These are phyloP conservation scores for Heliconius cydno DNA, from an alignment of 2,888 invertebrate species.

Conservation along the genomic window DNA sequence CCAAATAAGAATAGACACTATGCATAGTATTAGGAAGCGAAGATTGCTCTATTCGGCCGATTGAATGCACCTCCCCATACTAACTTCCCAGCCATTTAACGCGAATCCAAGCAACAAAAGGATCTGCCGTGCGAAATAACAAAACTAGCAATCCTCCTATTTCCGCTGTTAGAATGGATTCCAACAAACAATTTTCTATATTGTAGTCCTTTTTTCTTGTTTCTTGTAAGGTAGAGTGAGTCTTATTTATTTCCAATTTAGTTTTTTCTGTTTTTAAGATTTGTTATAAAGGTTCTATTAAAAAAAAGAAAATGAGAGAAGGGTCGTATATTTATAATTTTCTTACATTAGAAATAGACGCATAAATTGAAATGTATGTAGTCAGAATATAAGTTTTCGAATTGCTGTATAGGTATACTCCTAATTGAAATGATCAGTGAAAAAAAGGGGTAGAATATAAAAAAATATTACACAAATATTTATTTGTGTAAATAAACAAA, in stretches of 20 bases:
- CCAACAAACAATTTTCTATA: conserved; percentile 31
- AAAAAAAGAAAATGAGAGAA: too few relatives aligned
- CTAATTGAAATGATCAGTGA: too few relatives aligned
- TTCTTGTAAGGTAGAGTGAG: neutral
- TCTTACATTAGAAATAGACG: too few relatives aligned
- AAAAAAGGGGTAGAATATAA: too few relatives aligned
- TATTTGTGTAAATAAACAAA: neutral
- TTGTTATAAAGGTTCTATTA: too few relatives aligned
- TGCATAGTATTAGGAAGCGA: conserved; percentile 78
- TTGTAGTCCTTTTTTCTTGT: neutral
- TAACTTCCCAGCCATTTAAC: conserved; percentile 83
- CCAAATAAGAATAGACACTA: conserved; percentile 65
- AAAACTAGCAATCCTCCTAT: conserved; percentile 75
- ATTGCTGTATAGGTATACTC: too few relatives aligned
- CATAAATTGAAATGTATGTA: too few relatives aligned
- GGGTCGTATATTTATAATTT: too few relatives aligned
- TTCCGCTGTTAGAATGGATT: conserved; percentile 51
- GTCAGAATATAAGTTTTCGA: too few relatives aligned
- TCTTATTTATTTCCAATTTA: neutral
- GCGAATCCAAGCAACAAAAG: conserved; percentile 80
- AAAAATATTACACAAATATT: too few relatives aligned
- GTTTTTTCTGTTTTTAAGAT: neutral
- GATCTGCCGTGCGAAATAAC: conserved; percentile 80
- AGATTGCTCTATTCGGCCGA: conserved; percentile 79
- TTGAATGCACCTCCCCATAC: conserved; percentile 76